Evolutionary conservation across 2,888 invertebrate species (phyloP).

Genomic region (Platerodrilus igneus): DNA sequence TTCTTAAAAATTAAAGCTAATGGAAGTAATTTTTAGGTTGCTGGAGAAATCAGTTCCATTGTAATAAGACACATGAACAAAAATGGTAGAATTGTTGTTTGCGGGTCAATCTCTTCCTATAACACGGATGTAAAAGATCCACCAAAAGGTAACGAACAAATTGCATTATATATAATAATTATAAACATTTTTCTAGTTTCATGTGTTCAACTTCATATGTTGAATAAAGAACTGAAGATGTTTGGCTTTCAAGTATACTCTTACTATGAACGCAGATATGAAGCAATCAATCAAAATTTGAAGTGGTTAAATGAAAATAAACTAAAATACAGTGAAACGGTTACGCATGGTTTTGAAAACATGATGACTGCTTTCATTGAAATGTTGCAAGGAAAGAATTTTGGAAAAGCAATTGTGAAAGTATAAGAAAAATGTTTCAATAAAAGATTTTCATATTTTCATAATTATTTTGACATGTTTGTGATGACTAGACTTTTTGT

Average conservation of each 20-base stretch:
- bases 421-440: constrained; percentile 35
- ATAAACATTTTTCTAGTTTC: constrained; percentile 33
- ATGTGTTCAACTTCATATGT: constrained; percentile 53
- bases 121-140: constrained; percentile 51
- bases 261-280: constrained; percentile 58
- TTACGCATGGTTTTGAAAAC: constrained; percentile 68
- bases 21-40: constrained; percentile 54
- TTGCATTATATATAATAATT: constrained; percentile 1
- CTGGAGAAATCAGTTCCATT: constrained; percentile 58
- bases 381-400: constrained; percentile 60
- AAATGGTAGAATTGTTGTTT: constrained; percentile 60
- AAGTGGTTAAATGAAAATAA: constrained; percentile 64
- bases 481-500: too few species aligned
- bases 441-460: too few species aligned
- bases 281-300: constrained; percentile 59
- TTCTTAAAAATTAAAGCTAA: constrained; percentile 10
- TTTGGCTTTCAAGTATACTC: constrained; percentile 57
- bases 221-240: constrained; percentile 57
- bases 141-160: constrained; percentile 49
- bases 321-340: constrained; percentile 63
- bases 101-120: constrained; percentile 64
- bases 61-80: constrained; percentile 60
- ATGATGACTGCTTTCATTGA: constrained; percentile 66
- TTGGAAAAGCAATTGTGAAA: constrained; percentile 67
- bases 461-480: too few species aligned